These are phyloP conservation scores for Sparus aurata DNA, from an alignment of 2,797 vertebrate species.

Conservation along the genomic window DNA sequence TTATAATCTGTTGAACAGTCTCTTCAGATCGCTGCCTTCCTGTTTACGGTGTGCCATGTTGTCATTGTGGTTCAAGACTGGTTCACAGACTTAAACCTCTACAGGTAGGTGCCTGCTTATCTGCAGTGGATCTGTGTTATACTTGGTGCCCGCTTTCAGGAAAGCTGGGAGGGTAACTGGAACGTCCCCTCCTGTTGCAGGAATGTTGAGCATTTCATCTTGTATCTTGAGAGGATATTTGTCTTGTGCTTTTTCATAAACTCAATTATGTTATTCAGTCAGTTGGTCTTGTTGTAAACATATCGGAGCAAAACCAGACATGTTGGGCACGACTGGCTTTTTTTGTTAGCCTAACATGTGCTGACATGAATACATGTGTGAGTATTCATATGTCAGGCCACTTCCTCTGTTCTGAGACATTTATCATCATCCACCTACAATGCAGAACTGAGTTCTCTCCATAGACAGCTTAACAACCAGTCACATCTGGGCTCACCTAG, in stretches of 20 bases:
- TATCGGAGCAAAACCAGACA: slow-evolving; percentile 14
- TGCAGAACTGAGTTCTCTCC: too few species aligned
- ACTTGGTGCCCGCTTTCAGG: not conserved
- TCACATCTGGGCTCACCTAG: too few species aligned
- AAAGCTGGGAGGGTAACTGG: slow-evolving; percentile 2
- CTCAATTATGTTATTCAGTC: slow-evolving; percentile 31
- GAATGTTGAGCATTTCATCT: slow-evolving; percentile 65
- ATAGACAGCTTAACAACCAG: too few species aligned
- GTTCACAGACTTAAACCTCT: slow-evolving; percentile 93
- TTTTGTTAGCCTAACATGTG: not conserved
- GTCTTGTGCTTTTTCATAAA: slow-evolving; percentile 56
- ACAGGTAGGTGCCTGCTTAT: slow-evolving; percentile 83
- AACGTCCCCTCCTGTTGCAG: not conserved
- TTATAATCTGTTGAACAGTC: slow-evolving; percentile 81
- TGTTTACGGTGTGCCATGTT: slow-evolving; percentile 95
- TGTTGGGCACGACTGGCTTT: not conserved
- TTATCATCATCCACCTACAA: too few species aligned
- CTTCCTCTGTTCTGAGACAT: too few species aligned
- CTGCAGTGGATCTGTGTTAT: rapidly evolving
- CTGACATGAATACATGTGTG: not conserved
- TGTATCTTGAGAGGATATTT: slow-evolving; percentile 64
- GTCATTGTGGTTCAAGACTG: slow-evolving; percentile 94
- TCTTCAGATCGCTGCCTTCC: slow-evolving; percentile 93
- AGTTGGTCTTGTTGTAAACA: slow-evolving; percentile 40
- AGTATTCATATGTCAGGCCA: too few species aligned